phyloP scores from a whole-genome alignment of 2,888 invertebrate species.

The Sarcophaga caerulescens region DNA sequence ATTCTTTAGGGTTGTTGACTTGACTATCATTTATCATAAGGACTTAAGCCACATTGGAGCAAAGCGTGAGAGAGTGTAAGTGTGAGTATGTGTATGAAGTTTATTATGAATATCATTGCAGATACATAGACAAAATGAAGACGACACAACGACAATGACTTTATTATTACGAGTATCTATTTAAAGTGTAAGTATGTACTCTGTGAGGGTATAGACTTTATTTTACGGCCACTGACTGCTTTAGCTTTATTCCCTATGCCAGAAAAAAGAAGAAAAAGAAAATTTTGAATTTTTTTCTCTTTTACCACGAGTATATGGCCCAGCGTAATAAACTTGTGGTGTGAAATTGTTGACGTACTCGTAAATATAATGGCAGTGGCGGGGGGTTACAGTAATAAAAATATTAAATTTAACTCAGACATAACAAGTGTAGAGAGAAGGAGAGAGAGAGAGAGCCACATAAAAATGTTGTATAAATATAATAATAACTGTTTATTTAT shows the following conservation, averaged over 20 bases:
- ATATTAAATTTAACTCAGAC: slow-evolving; percentile 65
- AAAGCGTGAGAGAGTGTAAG: slow-evolving; percentile 18
- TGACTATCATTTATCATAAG: slow-evolving; percentile 69
- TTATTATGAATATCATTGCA: slow-evolving; percentile 67
- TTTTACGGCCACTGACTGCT: slow-evolving; percentile 58
- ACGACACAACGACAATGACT: slow-evolving; percentile 52
- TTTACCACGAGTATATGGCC: background rate
- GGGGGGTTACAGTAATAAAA: slow-evolving; percentile 56
- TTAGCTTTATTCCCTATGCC: background rate
- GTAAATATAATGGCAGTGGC: slow-evolving; percentile 58
- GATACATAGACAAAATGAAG: slow-evolving; percentile 51
- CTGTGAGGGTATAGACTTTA: slow-evolving; percentile 12
- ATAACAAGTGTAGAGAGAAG: background rate
- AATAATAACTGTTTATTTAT: slow-evolving; percentile 63
- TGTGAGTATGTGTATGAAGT: slow-evolving; percentile 44
- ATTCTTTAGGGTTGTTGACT: slow-evolving; percentile 70
- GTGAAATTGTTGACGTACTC: slow-evolving; percentile 69
- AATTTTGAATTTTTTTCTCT: background rate
- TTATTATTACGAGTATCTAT: slow-evolving; percentile 45
- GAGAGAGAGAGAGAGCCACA: background rate
- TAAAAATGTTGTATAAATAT: slow-evolving; percentile 5
- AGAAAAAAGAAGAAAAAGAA: no score
- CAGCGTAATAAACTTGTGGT: slow-evolving; percentile 49
- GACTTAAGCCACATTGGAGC: slow-evolving; percentile 65
- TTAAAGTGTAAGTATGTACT: background rate